Evolutionary conservation across 2,113 vertebrate species (phyloP), one percentile per base, ranked within the genome.

Genomic region (Polypterus senegalus): DNA sequence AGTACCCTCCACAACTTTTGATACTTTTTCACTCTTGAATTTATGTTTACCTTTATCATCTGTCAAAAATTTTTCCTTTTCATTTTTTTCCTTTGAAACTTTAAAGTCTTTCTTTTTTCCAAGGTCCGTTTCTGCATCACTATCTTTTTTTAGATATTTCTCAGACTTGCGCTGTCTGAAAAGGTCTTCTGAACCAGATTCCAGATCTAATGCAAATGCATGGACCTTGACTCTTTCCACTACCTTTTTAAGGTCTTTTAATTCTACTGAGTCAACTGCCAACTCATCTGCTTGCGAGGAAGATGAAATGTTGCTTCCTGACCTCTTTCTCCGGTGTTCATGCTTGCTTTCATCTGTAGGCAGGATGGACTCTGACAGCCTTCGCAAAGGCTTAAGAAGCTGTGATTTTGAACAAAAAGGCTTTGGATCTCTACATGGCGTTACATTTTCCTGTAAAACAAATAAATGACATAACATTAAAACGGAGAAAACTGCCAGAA

Each of bases 121-220:
- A 63, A 76, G 75, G 43, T 73, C 67, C 46, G 57, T 60, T 73
- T 88, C 85, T 47, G 62, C 27, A 4, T 89, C 86, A 53, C 57
- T 46, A 3, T 94, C 91, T 69, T 88, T 94, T 70, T 84, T 93
- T 3, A 72, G 60, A 10, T 81, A 76, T 5, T 92, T 89, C 64
- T 97, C 92, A 6, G 79, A 87, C 73, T 90, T 97, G 9, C 81
- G 92, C 63, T 90, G 90, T 61, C 83, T 91, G 47, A 88, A 88
- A 43, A 75, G 62, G 54, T 96, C 92, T 27, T 94, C 93, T 1
- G 76, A 70, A 47, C 60, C 86, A 51, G 72, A 71, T 59, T 97
- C 93, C 67, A 86, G 48, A 47, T 81, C 86, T 71, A 86, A 63
- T 68, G 85, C 85, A 69, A 87, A 87, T 5, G 84, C 83, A 68